Base-by-base conservation (phyloP, 2,888 invertebrate genomes). In the Dione juno region DNA sequence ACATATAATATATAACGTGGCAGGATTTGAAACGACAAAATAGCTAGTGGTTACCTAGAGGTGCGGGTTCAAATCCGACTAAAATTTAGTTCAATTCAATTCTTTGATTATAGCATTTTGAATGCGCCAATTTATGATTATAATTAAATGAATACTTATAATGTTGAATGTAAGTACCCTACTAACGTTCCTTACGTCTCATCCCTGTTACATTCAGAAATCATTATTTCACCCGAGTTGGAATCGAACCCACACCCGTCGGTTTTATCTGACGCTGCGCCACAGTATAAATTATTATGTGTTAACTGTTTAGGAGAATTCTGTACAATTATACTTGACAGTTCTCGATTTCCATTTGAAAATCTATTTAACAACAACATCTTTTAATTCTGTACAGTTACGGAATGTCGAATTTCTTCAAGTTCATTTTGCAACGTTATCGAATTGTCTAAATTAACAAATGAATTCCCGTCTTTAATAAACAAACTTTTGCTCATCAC, bases 401-500 rank as follows among this genome's bases (percentile, higher is more conserved):
- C n/a, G 14, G 57, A 45, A 66, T 45, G 66, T 19, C 35, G 54
- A 66, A 45, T 48, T 61, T 58, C 63, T 67, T 66, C 19, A 53
- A 71, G 58, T 54, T 66, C 45, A 68, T 50, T 71, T 71, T 66
- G 45, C 59, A 54, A 40, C 53, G 61, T 68, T 65, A 68, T 61
- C 65, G 65, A 53, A 67, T 64, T 71, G 45, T 59, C 53, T 59
- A 68, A 68, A 52, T 59, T 64, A 65, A 65, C 58, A 65, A 61
- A 70, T 43, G 53, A 66, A 66, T 54, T 54, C 66, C 16, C 66
- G 48, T 37, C 48, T 64, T 50, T 40, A 50, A 64, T 35, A 64
- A 64, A 50, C 50, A 64, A 64, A 64, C 50, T 64, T 59, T 59
- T 64, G 50, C 50, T 40, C 63, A 50, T 64, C 63, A 50, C 63